Evolutionary conservation across 2,113 vertebrate species (phyloP), one percentile per base, ranked within the genome.

Genomic region (Planiliza haematocheilus): DNA sequence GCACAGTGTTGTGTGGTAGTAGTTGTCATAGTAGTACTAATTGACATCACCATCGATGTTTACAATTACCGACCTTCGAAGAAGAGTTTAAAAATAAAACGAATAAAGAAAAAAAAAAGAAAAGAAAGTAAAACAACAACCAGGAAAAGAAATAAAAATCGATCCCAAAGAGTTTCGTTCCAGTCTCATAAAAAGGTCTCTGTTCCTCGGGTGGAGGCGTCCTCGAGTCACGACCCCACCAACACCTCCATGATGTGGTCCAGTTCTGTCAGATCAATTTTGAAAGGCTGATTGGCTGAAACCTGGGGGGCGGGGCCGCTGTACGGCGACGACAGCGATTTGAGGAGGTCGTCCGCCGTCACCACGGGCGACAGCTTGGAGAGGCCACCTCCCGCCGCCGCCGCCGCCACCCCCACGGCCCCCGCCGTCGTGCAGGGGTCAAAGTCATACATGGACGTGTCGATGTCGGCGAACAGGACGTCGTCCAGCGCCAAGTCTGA

Each of bases 161-260:
- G 16, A 59, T 80, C 77, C 79, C 60, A 69, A 39, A 66, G 38
- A n/a, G 64, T 79, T 81, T 80, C 16, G 45, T 88, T 89, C 81
- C 84, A 89, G 76, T 88, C 89, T 11, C 68, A 45, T 74, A 21
- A 30, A 79, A 67, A 18, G 11, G 65, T 83, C 51, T 83, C 20
- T 65, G 56, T 68, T 49, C 74, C 20, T 11, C 55, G 53, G 11
- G 30, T 2, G 67, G 56, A 3, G 16, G 50, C 11, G 20, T 86
- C 62, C 13, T 75, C 0, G 18, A 81, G 82, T 97, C 95, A 99
- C 58, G 97, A 99, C 43, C 97, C 97, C 34, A 99, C 97, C 34
- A 99, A 92, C 91, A 99, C 97, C 93, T 99, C 97, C 97, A 99
- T 99, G 78, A 99, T 99, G 93, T 99, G 97, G 94, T 99, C 97